These are phyloP conservation scores for Acipenser transmontanus DNA, from an alignment of 2,797 vertebrate species.

Conservation along the genomic window DNA sequence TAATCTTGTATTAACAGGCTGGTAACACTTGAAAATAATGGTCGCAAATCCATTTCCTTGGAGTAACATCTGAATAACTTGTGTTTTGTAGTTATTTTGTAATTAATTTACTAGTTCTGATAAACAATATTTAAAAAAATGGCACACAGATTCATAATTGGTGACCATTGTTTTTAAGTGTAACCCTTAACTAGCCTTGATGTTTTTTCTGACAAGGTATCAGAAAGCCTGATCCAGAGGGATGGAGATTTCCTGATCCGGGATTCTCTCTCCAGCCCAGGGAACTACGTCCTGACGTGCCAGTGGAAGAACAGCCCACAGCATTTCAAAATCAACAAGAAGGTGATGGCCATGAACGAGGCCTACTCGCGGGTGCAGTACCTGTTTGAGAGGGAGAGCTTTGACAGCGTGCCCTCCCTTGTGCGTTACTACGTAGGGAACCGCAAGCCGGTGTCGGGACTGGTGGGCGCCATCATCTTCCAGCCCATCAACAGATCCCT, in stretches of 20 bases:
- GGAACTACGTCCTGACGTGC: conserved; percentile 89
- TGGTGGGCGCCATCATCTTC: conserved; percentile 88
- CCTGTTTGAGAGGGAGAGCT: conserved; percentile 82
- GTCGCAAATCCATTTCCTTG: too few species aligned
- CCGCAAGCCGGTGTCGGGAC: conserved; percentile 81
- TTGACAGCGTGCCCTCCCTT: conserved; percentile 83
- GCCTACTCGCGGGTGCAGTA: conserved; percentile 87
- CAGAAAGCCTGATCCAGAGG: conserved; percentile 80
- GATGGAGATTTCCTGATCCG: conserved; percentile 94
- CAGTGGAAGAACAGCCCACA: conserved; percentile 88
- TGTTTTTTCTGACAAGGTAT: conserved; percentile 56
- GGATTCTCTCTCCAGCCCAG: conserved; percentile 88
- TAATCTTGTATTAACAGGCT: too few species aligned
- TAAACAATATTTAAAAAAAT: too few species aligned
- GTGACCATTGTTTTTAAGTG: too few species aligned
- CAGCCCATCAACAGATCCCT: conserved; percentile 86
- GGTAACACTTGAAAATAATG: too few species aligned
- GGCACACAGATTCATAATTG: too few species aligned
- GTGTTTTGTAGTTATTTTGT: too few species aligned
- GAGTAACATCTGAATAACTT: too few species aligned
- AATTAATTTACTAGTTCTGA: too few species aligned
- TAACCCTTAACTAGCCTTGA: too few species aligned
- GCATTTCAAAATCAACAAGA: conserved; percentile 94
- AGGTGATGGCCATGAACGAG: conserved; percentile 76
- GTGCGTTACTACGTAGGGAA: conserved; percentile 90